These are phyloP conservation scores for Hydropotes inermis DNA, from an alignment of 2,113 vertebrate species.

Conservation along the genomic window DNA sequence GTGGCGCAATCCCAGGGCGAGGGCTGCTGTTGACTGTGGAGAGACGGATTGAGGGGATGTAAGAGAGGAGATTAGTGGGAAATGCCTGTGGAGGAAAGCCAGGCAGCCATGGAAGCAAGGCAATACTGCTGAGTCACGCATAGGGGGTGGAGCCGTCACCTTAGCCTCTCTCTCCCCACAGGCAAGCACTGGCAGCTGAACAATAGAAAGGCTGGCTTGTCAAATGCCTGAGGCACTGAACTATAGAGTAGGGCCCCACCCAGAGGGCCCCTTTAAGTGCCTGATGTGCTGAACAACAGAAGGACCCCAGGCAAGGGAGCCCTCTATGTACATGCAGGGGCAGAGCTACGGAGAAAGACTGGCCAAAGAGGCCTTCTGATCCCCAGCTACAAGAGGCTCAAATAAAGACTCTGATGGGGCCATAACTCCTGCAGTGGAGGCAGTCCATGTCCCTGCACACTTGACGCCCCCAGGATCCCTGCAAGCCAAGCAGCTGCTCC, in stretches of 20 bases:
- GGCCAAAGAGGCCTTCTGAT: background rate
- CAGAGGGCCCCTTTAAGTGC: background rate
- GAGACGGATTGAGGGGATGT: rapidly evolving
- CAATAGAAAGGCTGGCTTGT: background rate
- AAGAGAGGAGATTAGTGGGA: background rate
- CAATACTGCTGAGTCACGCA: background rate
- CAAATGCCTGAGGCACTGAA: background rate
- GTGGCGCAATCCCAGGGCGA: rapidly evolving
- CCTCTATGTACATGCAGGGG: background rate
- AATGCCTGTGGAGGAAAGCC: background rate
- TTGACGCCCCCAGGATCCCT: background rate
- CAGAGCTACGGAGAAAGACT: background rate
- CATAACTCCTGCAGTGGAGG: background rate
- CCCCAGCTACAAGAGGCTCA: background rate
- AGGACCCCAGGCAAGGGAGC: background rate
- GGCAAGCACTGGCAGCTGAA: background rate
- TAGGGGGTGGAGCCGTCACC: background rate
- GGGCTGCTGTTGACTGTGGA: background rate
- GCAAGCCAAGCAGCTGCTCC: background rate
- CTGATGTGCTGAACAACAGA: background rate
- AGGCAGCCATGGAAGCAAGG: background rate
- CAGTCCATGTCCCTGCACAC: rapidly evolving
- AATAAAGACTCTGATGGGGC: background rate
- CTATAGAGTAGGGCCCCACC: background rate
- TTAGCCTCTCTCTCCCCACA: background rate